phyloP scores from a whole-genome alignment of 2,113 vertebrate genomes.

The Leptodactylus fuscus region DNA sequence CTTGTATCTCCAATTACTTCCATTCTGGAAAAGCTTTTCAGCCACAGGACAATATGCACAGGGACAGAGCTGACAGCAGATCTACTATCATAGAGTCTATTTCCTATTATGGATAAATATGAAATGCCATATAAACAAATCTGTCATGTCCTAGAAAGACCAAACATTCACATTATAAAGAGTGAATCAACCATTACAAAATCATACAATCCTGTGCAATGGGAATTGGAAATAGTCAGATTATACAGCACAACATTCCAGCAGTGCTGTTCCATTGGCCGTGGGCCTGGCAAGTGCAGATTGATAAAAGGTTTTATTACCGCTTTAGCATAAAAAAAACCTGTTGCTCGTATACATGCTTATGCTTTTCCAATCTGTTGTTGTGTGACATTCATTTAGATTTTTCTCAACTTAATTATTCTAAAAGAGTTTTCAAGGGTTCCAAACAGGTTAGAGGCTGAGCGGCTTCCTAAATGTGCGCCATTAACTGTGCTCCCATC shows the following conservation, averaged over 20 bases:
- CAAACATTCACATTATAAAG: conserved; percentile 34
- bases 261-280: conserved; percentile 49
- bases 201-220: conserved; percentile 26
- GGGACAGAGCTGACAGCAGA: background rate
- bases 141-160: conserved; percentile 45
- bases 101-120: conserved; percentile 36
- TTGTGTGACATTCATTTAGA: conserved; percentile 16
- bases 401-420: conserved; percentile 33
- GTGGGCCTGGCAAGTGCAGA: conserved; percentile 44
- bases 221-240: conserved; percentile 47
- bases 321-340: conserved; percentile 42
- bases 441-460: conserved; percentile 28
- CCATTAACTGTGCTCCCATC: conserved; percentile 1
- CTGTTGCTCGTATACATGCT: conserved; percentile 53
- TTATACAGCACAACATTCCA: conserved; percentile 49
- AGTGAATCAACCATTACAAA: conserved; percentile 31
- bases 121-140: conserved; percentile 37
- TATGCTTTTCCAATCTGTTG: conserved; percentile 54
- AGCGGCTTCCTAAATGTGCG: conserved; percentile 1
- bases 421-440: conserved; percentile 16
- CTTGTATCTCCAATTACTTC: background rate
- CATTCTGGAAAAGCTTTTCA: conserved; percentile 10
- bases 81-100: conserved; percentile 13
- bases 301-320: conserved; percentile 54
- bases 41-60: background rate